phyloP scores from a whole-genome alignment of 2,888 invertebrate genomes.

The Meiosimyza platycephala region DNA sequence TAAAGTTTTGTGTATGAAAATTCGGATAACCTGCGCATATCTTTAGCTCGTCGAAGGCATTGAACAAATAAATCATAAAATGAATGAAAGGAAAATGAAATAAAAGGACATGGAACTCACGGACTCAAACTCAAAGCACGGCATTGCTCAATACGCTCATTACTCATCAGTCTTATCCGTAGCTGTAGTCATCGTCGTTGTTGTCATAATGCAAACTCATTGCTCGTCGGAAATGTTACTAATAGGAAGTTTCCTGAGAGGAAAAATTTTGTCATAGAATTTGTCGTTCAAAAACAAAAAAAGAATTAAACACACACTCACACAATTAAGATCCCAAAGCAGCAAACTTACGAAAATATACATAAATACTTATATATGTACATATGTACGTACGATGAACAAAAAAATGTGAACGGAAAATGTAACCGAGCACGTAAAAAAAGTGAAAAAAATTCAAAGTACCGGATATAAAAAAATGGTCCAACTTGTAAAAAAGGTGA shows the following conservation, averaged over 20 bases:
- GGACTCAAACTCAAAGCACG: neutral
- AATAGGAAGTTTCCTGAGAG: conserved; percentile 63
- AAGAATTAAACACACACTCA: conserved; percentile 40
- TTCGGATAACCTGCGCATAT: conserved; percentile 56
- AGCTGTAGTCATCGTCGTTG: conserved; percentile 13
- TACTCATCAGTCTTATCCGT: conserved; percentile 33
- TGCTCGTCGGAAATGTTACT: conserved; percentile 55
- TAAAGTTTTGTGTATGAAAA: conserved; percentile 24
- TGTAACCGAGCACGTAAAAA: neutral
- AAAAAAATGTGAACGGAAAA: neutral
- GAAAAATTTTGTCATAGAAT: conserved; percentile 57
- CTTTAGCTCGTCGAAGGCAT: neutral
- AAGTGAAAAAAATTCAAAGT: neutral
- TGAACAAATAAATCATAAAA: neutral
- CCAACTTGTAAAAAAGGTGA: too few relatives aligned
- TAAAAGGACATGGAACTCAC: conserved; percentile 13
- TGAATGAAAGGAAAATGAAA: conserved; percentile 12
- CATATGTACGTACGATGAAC: too few relatives aligned
- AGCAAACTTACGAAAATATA: neutral
- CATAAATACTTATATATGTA: too few relatives aligned
- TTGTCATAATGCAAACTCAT: too few relatives aligned
- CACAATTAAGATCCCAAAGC: neutral
- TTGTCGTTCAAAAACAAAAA: conserved; percentile 54
- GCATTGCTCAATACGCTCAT: conserved; percentile 9
- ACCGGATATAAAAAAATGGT: too few relatives aligned